phyloP scores from a whole-genome alignment of 2,888 invertebrate species.

The Sisyra terminalis region DNA sequence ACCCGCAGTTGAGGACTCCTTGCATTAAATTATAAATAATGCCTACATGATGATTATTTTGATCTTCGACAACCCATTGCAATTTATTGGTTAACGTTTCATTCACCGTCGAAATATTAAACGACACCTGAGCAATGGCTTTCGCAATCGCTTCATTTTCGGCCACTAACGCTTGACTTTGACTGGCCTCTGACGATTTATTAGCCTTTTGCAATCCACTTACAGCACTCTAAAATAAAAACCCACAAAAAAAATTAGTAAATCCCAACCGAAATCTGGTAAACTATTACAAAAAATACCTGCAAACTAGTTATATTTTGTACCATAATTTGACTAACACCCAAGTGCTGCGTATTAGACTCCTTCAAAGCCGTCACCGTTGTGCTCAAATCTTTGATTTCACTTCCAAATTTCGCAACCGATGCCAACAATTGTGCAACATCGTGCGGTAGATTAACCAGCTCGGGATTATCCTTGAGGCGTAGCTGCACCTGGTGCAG shows the following conservation, averaged over 20 bases:
- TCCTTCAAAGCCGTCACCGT: conserved; percentile 24
- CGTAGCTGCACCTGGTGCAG: conserved; percentile 37
- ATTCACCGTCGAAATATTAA: conserved; percentile 26
- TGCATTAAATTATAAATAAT: too few species aligned
- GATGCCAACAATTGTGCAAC: conserved; percentile 35
- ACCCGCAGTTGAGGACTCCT: too few species aligned
- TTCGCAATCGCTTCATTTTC: conserved; percentile 24
- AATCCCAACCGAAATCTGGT: neutral
- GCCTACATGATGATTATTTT: conserved; percentile 27
- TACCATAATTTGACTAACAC: conserved; percentile 12
- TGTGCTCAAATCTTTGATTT: conserved; percentile 30
- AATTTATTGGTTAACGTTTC: conserved; percentile 25
- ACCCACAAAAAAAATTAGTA: too few species aligned
- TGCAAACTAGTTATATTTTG: conserved; percentile 16
- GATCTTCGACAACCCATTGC: conserved; percentile 26
- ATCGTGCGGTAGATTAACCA: conserved; percentile 38
- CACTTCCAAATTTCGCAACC: conserved; percentile 42
- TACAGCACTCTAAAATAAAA: neutral
- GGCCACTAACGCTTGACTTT: conserved; percentile 16
- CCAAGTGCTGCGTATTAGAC: conserved; percentile 13
- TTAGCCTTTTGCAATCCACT: neutral
- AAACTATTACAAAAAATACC: conserved; percentile 13
- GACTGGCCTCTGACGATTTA: neutral
- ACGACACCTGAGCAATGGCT: conserved; percentile 21
- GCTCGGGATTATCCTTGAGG: conserved; percentile 38